Base-by-base conservation (phyloP, 2,113 vertebrate genomes). In the Austrofundulus limnaeus region DNA sequence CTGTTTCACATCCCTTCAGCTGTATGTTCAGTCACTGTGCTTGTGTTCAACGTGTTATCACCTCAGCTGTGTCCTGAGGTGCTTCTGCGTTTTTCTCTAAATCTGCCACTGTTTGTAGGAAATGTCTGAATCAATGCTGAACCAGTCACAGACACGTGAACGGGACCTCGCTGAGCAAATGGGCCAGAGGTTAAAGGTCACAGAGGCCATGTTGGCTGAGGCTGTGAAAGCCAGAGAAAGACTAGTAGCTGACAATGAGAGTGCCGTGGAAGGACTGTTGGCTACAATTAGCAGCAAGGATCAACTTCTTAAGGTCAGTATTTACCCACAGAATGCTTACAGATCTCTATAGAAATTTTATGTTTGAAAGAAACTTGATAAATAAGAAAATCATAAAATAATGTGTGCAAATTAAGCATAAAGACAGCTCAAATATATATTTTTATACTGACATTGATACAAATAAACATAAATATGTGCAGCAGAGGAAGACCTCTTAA, bases 271-370 rank as follows among this genome's bases (percentile, higher is more conserved):
- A 47, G 90, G 85, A 12, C 86, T 94, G 52, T 39, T 93, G 57
- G 85, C 89, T 31, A 90, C 90, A 37, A 89, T 94, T 61, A 85
- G 71, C 73, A 92, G 89, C 88, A 94, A 94, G 48, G 93, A 94
- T 56, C 89, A 92, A 62, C 89, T 94, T 7, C 78, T 92, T 13
- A 92, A 91, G 88, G 93, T 93, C 53, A 50, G 19, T 7, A 31
- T 57, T 61, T 25, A 11, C 50, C 61, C 11, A 47, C 24, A 3
- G 16, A 55, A 59, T 43, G 7, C 9, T 8, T 9, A 7, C 43
- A 45, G 17, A 42, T 42, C 5, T 34, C 31, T 10, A 34, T 34
- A 34, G 31, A 66, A 11, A 37, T 0, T 42, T 24, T 24, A 2
- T 52, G 1, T 31, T 37, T 50, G 3, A 41, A 43, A 17, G 41